phyloP scores from a whole-genome alignment of 1,140 invertebrate genomes.

The Nephotettix cincticeps region DNA sequence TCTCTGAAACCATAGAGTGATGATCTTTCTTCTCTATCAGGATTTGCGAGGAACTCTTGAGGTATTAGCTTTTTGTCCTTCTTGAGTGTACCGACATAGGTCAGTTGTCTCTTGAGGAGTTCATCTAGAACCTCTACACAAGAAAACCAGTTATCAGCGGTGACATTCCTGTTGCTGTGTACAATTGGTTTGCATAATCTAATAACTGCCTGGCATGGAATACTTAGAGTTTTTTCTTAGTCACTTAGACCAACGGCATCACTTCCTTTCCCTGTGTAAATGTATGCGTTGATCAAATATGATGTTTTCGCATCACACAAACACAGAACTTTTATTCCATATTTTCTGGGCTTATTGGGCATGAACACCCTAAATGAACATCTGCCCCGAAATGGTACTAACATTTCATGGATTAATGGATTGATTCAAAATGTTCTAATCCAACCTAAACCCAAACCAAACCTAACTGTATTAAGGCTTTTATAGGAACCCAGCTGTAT shows the following conservation, averaged over 20 bases:
- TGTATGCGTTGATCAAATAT: conserved; percentile 29
- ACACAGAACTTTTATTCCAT: conserved; percentile 39
- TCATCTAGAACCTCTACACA: conserved; percentile 41
- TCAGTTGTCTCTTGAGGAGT: conserved; percentile 37
- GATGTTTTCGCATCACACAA: conserved; percentile 13
- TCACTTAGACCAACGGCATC: conserved; percentile 14
- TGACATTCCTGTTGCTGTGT: conserved; percentile 41
- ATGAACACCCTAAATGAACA: conserved; percentile 49
- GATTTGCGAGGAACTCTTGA: conserved; percentile 33
- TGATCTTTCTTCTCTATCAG: conserved; percentile 9
- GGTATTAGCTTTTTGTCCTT: conserved; percentile 48
- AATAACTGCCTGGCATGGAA: conserved; percentile 40
- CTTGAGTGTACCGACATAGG: conserved; percentile 33
- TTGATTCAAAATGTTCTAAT: too few relatives aligned
- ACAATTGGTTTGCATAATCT: conserved; percentile 41
- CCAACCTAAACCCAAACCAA: too few relatives aligned
- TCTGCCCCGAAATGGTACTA: conserved; percentile 45
- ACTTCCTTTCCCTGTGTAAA: conserved; percentile 14
- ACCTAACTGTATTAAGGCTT: too few relatives aligned
- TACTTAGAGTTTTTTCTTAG: conserved; percentile 36
- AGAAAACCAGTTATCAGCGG: conserved; percentile 47
- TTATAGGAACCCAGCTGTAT: too few relatives aligned
- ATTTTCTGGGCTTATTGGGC: conserved; percentile 50
- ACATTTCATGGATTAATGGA: too few relatives aligned
- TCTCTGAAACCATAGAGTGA: conserved; percentile 36